Evolutionary conservation across 2,888 invertebrate genomes (phyloP), one percentile per base, ranked within the genome.

Genomic region (Leucozona laternaria): DNA sequence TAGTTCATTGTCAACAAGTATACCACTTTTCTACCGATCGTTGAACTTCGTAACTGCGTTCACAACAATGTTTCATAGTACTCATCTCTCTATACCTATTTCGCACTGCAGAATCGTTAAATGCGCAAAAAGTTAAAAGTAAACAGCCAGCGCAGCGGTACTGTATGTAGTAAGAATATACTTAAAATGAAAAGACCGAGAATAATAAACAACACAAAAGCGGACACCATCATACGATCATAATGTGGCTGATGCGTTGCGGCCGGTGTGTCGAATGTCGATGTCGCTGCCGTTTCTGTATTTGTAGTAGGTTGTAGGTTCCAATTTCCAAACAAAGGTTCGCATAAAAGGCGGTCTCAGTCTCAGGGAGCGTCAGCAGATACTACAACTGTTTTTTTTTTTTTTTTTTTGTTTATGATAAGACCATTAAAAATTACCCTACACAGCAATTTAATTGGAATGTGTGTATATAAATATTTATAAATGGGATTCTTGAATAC

Each of bases 1-100:
- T 31, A 25, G 80, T 80, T 80, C 80, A 75, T 75, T 80, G 80
- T 75, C 75, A 75, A 62, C 68, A 62, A 75, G 75, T 62, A 48
- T 53, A 70, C 11, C 50, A 62, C 70, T 72, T 72, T 64, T 64
- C 71, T 48, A 28, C 37, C 72, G 79, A 72, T 79, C 79, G 34
- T 79, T 79, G 79, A 80, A 80, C 80, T 22, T 62, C n/a, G n/a
- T 43, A 45, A 43, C 58, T 73, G 66, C 57, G 48, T 68, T 7
- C 58, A 50, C 50, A 43, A 73, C 66, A 25, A 50, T 45, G 17
- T 53, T 75, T 58, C 43, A 50, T 60, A 68, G 50, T 53, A 43
- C 11, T 70, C 58, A 68, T 55, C 68, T 80, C 43, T 70, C 10
- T 79, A 43, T 80, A n/a, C n/a, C n/a, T 50, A 48, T 62, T 62